phyloP scores from a whole-genome alignment of 2,113 vertebrate genomes.

The Alosa alosa region DNA sequence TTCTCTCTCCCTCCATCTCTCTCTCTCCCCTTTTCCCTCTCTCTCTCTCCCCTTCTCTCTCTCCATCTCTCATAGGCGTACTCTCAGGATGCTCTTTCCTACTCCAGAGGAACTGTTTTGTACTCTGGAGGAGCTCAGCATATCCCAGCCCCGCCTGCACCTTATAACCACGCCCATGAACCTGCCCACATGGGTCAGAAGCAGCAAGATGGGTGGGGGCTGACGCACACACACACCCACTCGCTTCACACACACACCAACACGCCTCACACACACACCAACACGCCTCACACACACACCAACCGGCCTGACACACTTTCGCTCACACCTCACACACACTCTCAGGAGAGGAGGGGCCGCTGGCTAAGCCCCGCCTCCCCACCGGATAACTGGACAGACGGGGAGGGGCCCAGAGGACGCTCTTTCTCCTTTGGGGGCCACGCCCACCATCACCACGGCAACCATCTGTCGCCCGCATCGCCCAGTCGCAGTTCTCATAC shows the following conservation, averaged over 20 bases:
- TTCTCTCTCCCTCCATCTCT: not conserved
- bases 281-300: too few relatives aligned
- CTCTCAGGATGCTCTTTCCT: conserved; percentile 85
- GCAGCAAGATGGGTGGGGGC: conserved; percentile 73
- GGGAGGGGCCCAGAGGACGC: conserved; percentile 53
- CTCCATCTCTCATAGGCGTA: conserved; percentile 76
- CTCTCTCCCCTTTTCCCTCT: not conserved
- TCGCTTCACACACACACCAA: conserved; percentile 57
- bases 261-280: too few relatives aligned
- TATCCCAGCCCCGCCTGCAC: conserved; percentile 88
- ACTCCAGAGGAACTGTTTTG: conserved; percentile 90
- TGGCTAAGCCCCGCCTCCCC: conserved; percentile 72
- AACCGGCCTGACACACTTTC: too few relatives aligned
- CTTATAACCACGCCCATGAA: conserved; percentile 51
- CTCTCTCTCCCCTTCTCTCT: not conserved
- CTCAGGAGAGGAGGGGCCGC: conserved; percentile 63
- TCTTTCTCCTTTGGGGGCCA: conserved; percentile 51
- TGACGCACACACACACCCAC: conserved; percentile 69
- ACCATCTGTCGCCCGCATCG: conserved; percentile 56
- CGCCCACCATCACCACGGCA: conserved; percentile 62
- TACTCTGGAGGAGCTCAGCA: conserved; percentile 86
- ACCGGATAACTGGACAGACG: conserved; percentile 69
- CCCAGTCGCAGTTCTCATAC: conserved; percentile 61
- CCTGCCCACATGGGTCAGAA: conserved; percentile 67
- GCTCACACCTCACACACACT: too few relatives aligned